phyloP scores from a whole-genome alignment of 2,888 invertebrate species.

The Trichogramma dendrolimi region DNA sequence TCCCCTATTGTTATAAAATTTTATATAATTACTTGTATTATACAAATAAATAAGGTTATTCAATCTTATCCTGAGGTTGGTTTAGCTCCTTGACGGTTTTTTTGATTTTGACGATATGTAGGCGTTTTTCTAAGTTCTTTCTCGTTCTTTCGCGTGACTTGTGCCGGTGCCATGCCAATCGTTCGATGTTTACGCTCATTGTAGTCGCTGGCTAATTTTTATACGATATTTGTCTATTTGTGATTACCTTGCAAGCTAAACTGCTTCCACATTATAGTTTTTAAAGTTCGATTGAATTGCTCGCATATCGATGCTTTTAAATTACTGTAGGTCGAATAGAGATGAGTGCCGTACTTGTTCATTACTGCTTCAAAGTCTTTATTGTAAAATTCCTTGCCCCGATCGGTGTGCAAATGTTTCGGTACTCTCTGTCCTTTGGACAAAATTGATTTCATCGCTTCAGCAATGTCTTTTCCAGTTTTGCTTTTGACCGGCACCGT shows the following conservation, averaged over 20 bases:
- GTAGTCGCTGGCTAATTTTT: neutral
- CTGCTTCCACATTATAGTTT: slow-evolving; percentile 1
- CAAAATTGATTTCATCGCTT: slow-evolving; percentile 28
- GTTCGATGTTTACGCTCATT: slow-evolving; percentile 7
- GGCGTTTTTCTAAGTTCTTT: too few relatives aligned
- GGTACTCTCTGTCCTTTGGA: too few relatives aligned
- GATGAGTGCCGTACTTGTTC: slow-evolving; percentile 19
- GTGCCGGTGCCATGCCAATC: too few relatives aligned
- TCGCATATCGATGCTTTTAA: slow-evolving; percentile 40
- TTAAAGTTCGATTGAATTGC: slow-evolving; percentile 28
- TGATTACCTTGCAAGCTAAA: slow-evolving; percentile 6
- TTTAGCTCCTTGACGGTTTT: too few relatives aligned
- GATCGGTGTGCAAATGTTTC: too few relatives aligned
- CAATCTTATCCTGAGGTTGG: too few relatives aligned
- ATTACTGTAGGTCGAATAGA: slow-evolving; percentile 30
- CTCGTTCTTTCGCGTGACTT: too few relatives aligned
- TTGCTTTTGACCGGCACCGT: slow-evolving; percentile 43
- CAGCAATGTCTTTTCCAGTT: slow-evolving; percentile 35
- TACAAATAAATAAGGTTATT: too few relatives aligned
- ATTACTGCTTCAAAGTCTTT: slow-evolving; percentile 21
- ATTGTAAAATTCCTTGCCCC: slow-evolving; percentile 29
- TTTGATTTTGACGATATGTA: too few relatives aligned
- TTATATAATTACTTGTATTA: too few relatives aligned
- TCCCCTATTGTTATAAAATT: too few relatives aligned
- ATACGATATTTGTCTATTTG: slow-evolving; percentile 5